These are phyloP conservation scores for Erinaceus europaeus DNA, from an alignment of 2,113 vertebrate genomes.

Conservation along the genomic window DNA sequence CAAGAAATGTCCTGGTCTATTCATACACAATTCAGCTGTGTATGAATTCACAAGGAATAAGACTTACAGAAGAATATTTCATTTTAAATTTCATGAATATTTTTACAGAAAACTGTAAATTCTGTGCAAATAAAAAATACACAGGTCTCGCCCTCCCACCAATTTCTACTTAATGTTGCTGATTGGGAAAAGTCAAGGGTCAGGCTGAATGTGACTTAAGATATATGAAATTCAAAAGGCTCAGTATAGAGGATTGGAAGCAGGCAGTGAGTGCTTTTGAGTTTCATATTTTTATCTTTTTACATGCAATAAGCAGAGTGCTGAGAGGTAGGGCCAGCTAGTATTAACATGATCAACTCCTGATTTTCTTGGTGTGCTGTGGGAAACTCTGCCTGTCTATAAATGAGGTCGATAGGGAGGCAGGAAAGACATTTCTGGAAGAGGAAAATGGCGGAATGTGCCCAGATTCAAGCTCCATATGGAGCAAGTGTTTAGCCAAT, in stretches of 20 bases:
- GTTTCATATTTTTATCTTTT: not conserved
- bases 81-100: not conserved
- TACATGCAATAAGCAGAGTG: not conserved
- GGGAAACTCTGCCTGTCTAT: not conserved
- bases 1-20: not conserved
- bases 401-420: not conserved
- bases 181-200: not conserved
- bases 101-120: too few relatives aligned
- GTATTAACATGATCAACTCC: not conserved
- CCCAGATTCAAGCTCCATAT: not conserved
- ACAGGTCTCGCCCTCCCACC: too few relatives aligned
- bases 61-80: not conserved
- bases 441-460: not conserved
- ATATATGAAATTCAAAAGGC: fast-evolving
- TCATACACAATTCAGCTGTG: not conserved
- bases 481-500: not conserved
- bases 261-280: not conserved
- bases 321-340: not conserved
- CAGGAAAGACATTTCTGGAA: not conserved
- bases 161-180: not conserved
- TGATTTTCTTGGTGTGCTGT: not conserved
- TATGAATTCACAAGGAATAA: not conserved
- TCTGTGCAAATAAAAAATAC: too few relatives aligned
- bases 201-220: not conserved
- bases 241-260: not conserved